phyloP scores from a whole-genome alignment of 2,113 vertebrate species.

The Neopipo cinnamomea region DNA sequence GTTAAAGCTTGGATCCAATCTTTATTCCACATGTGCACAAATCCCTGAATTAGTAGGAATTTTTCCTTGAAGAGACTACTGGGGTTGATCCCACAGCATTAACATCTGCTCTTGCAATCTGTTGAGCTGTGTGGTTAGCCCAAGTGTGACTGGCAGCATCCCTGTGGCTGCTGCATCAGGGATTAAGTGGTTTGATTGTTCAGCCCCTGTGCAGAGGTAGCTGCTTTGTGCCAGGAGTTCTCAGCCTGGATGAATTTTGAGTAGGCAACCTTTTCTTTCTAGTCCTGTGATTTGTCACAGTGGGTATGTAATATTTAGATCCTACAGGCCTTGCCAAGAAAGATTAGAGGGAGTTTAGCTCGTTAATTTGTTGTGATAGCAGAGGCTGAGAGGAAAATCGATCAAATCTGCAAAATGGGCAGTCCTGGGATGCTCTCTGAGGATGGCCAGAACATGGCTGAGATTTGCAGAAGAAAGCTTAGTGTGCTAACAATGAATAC shows the following conservation, averaged over 20 bases:
- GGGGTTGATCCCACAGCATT: not conserved
- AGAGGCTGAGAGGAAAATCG: not conserved
- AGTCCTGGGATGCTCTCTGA: not conserved
- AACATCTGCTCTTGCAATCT: not conserved
- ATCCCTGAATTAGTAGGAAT: not conserved
- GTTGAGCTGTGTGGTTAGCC: not conserved
- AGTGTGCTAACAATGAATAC: not conserved
- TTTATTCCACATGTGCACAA: not conserved
- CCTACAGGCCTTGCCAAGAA: not conserved
- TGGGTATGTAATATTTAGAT: not conserved
- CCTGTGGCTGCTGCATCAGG: not conserved
- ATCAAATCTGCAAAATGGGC: not conserved
- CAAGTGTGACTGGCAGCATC: not conserved
- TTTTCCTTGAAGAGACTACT: not conserved
- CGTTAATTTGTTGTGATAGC: not conserved
- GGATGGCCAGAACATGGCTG: not conserved
- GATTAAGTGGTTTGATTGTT: not conserved
- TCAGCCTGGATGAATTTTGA: not conserved
- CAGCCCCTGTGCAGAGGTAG: not conserved
- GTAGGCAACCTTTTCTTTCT: not conserved
- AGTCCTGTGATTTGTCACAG: not conserved
- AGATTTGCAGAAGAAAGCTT: not conserved
- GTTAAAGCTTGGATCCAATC: not conserved
- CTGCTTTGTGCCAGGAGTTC: not conserved
- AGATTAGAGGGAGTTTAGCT: not conserved